phyloP scores from a whole-genome alignment of 2,113 vertebrate genomes.

The Triplophysa dalaica region DNA sequence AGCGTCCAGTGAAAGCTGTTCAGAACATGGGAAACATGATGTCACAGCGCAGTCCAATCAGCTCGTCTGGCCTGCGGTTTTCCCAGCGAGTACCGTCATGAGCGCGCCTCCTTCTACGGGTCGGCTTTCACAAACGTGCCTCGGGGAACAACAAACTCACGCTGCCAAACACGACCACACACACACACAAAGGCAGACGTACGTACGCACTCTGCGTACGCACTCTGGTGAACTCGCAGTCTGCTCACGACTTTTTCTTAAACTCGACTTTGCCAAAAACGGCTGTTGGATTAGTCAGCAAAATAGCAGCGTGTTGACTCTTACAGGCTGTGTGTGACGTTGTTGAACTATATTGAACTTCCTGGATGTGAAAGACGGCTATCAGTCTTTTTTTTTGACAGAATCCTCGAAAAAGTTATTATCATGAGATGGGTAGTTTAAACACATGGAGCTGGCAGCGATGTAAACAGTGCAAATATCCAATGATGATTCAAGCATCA shows the following conservation, averaged over 20 bases:
- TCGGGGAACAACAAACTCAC: conserved; percentile 80
- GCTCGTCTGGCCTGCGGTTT: conserved; percentile 91
- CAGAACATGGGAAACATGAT: conserved; percentile 88
- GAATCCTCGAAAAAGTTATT: conserved; percentile 5
- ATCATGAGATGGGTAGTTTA: background rate
- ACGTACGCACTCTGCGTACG: conserved; percentile 24
- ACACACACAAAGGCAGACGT: conserved; percentile 42
- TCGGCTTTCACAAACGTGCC: conserved; percentile 79
- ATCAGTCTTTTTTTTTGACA: conserved; percentile 1
- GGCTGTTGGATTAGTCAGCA: conserved; percentile 52
- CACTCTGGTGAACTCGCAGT: conserved; percentile 13
- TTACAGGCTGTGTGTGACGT: background rate
- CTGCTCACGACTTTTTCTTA: conserved; percentile 7
- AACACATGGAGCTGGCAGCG: background rate
- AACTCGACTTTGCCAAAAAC: conserved; percentile 31
- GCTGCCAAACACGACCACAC: conserved; percentile 75
- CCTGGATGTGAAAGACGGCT: conserved; percentile 13
- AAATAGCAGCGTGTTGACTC: conserved; percentile 11
- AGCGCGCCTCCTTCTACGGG: conserved; percentile 41
- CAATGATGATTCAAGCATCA: background rate
- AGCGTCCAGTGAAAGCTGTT: conserved; percentile 89
- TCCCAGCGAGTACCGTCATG: conserved; percentile 72
- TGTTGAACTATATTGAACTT: conserved; percentile 23
- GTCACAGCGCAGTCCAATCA: conserved; percentile 85
- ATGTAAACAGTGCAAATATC: background rate